Percentiles rank a stretch among this genome's conserved stretches.
Evolutionary conservation across 2,113 vertebrate genomes (phyloP).

Genomic region (Anguilla rostrata): DNA sequence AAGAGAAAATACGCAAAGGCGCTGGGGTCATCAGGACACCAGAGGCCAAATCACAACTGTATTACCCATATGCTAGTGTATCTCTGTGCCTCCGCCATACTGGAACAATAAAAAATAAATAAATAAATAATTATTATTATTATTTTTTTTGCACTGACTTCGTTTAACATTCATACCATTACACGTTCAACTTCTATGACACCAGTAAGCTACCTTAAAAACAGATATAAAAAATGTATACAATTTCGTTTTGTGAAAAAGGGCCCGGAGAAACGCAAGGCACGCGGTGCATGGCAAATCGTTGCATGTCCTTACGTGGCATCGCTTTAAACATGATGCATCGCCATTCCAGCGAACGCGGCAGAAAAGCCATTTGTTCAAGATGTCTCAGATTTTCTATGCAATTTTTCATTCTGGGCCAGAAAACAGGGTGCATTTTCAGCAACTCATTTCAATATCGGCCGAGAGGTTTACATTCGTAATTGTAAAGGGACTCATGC

Average conservation of each 20-base stretch:
- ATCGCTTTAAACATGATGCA: slow-evolving; percentile 11
- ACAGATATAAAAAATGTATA: not conserved
- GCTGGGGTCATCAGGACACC: not conserved
- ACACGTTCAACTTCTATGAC: not conserved
- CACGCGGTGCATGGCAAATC: not conserved
- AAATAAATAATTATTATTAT: not conserved
- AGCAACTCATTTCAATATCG: not conserved
- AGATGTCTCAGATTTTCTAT: slow-evolving; percentile 5
- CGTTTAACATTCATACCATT: too few relatives aligned
- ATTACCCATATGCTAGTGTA: not conserved
- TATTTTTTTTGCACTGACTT: not conserved
- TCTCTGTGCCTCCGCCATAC: not conserved
- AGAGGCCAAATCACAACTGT: not conserved
- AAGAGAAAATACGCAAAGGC: not conserved
- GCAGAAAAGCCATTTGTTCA: slow-evolving; percentile 4
- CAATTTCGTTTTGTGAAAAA: not conserved
- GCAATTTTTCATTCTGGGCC: not conserved
- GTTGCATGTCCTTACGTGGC: slow-evolving; percentile 8
- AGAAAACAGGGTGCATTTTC: not conserved
- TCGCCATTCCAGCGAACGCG: slow-evolving; percentile 2
- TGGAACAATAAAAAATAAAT: not conserved
- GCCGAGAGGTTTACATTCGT: not conserved
- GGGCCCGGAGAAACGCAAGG: not conserved
- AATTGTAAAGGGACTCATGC: not conserved
- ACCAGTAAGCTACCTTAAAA: not conserved